Base-by-base conservation (phyloP, 30 jellyfish, hydroid and myxozoan species). In the Turritopsis rubra region DNA sequence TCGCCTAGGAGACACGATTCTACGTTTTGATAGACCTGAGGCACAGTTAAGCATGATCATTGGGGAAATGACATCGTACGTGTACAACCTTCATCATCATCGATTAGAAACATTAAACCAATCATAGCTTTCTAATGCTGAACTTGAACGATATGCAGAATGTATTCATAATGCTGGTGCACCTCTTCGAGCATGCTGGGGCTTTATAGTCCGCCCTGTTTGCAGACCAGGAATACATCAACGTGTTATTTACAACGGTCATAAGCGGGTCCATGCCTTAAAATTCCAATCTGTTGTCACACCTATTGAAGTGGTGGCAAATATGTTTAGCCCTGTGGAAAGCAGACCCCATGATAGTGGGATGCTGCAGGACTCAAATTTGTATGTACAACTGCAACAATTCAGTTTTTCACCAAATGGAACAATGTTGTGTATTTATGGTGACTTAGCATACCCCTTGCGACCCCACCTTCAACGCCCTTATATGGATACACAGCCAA, bases 401-500 rank as follows among this genome's bases (percentile, higher is more conserved):
- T 79, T 75, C 71, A 79, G 88, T 53, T 79, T 0, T 52, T 29
- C 90, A 9, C 73, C 82, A 5, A 83, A 60, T 87, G 90, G 91
- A 54, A 85, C 75, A 70, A 81, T 79, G 68, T 54, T 87, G 27
- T 87, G 89, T 79, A 80, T 87, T 26, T 87, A 87, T 87, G 95
- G 90, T 16, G 89, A 86, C 53, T 84, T 88, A 1, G 94, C 89
- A 16, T 86, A 86, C 53, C 84, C 94, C n/a, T 20, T 65, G 23
- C n/a, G 82, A 1, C 82, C 53, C 29, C 95, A 85, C 79, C 89
- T 85, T 41, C 88, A 72, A 41, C 80, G 86, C 16, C 95, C 95
- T 8, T 87, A 28, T 68, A 81, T n/a, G n/a, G n/a, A n/a, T n/a
- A n/a, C n/a, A n/a, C n/a, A n/a, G n/a, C n/a, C n/a, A n/a, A n/a